These are phyloP conservation scores for Cantharis flavilabris DNA, from an alignment of 2,888 invertebrate species.

Conservation along the genomic window DNA sequence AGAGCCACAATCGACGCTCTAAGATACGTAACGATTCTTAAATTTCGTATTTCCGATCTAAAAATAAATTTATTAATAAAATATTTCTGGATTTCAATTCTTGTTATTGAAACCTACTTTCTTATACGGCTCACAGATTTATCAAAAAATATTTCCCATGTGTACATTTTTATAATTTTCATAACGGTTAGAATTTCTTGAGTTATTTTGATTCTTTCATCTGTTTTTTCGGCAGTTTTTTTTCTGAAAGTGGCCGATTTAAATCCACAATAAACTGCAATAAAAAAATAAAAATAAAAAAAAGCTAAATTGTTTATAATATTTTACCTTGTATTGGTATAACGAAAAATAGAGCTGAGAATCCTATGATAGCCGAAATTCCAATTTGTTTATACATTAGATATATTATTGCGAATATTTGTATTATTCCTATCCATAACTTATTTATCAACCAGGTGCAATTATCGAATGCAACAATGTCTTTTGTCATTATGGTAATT, in stretches of 20 bases:
- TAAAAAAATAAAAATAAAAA: too few species aligned
- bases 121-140: conserved; percentile 71
- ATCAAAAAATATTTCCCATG: conserved; percentile 84
- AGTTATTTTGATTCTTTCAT: conserved; percentile 87
- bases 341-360: conserved; percentile 54
- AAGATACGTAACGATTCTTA: conserved; percentile 46
- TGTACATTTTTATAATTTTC: conserved; percentile 90
- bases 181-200: conserved; percentile 86
- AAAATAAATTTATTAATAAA: conserved; percentile 32
- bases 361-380: conserved; percentile 57
- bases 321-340: conserved; percentile 49
- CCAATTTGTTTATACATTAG: conserved; percentile 65
- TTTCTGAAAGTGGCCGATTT: conserved; percentile 68
- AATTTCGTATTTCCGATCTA: conserved; percentile 70
- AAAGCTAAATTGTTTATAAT: not conserved
- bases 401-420: conserved; percentile 70
- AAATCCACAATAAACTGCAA: conserved; percentile 8
- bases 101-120: conserved; percentile 61
- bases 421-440: conserved; percentile 77
- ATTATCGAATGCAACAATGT: conserved; percentile 83
- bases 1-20: conserved; percentile 44
- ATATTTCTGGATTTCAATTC: not conserved
- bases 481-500: conserved; percentile 68
- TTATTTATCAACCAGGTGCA: conserved; percentile 78
- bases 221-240: conserved; percentile 81